Evolutionary conservation across 2,888 invertebrate species (phyloP).

Genomic region (Hypselothyrea guttata): DNA sequence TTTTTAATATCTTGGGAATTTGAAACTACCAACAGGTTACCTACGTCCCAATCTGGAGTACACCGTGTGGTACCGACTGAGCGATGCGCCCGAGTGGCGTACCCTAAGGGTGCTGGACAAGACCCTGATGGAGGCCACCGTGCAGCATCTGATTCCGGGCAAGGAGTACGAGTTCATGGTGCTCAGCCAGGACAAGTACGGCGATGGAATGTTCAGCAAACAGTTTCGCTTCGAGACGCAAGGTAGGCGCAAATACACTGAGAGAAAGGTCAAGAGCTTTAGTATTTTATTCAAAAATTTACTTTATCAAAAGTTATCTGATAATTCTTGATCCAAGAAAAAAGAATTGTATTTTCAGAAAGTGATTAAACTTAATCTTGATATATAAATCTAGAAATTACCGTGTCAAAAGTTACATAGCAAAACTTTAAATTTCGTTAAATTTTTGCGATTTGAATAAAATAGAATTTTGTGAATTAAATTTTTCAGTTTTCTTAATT

Average conservation of each 20-base stretch:
- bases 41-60: conserved; percentile 90
- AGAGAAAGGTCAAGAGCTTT: too few species aligned
- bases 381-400: too few species aligned
- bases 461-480: too few species aligned
- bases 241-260: conserved; percentile 82
- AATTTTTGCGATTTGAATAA: too few species aligned
- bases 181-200: conserved; percentile 91
- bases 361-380: too few species aligned
- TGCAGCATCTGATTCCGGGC: conserved; percentile 88
- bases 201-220: conserved; percentile 95
- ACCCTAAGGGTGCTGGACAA: conserved; percentile 89
- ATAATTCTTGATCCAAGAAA: too few species aligned
- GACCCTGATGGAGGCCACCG: conserved; percentile 89
- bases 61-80: conserved; percentile 92
- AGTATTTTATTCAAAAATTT: too few species aligned
- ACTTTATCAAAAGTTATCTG: too few species aligned
- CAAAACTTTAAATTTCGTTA: too few species aligned
- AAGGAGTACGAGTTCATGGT: conserved; percentile 95
- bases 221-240: conserved; percentile 89
- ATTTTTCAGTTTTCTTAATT: neutral
- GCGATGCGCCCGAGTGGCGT: conserved; percentile 91
- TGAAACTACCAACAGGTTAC: conserved; percentile 84
- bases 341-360: too few species aligned
- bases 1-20: too few species aligned
- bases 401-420: too few species aligned